Evolutionary conservation across 2,797 vertebrate species (phyloP).

Genomic region (Ciconia nigra): DNA sequence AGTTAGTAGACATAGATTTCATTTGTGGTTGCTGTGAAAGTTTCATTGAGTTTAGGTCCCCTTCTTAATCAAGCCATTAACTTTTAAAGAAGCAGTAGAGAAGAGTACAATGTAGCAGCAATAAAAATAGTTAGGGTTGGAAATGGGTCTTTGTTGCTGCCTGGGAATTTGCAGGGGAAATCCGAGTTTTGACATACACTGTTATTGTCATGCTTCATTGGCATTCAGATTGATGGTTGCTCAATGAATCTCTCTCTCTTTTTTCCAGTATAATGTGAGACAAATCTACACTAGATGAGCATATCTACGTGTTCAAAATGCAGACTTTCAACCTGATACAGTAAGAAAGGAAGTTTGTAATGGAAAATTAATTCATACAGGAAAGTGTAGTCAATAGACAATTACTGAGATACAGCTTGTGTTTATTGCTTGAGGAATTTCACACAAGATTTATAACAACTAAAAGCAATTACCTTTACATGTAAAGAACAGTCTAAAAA

Average conservation of each 20-base stretch:
- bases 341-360: conserved; percentile 42
- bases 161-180: conserved; percentile 9
- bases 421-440: conserved; percentile 64
- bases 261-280: not conserved
- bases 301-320: conserved; percentile 35
- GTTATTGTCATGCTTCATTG: conserved; percentile 20
- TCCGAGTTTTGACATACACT: not conserved
- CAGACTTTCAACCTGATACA: conserved; percentile 33
- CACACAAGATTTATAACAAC: conserved; percentile 54
- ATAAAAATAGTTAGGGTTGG: conserved; percentile 15
- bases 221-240: conserved; percentile 26
- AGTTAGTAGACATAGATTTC: not conserved
- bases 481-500: conserved; percentile 48
- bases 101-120: not conserved
- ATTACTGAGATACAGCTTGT: conserved; percentile 65
- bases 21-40: not conserved
- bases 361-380: conserved; percentile 70
- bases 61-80: conserved; percentile 6
- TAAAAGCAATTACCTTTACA: conserved; percentile 64
- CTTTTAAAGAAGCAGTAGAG: not conserved
- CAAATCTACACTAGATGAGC: conserved; percentile 36
- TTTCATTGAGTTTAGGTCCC: not conserved
- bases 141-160: not conserved
- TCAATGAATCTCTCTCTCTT: not conserved
- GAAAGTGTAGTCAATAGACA: conserved; percentile 66